Base-by-base conservation (phyloP, 2,888 invertebrate species). In the Philereme vetulata region DNA sequence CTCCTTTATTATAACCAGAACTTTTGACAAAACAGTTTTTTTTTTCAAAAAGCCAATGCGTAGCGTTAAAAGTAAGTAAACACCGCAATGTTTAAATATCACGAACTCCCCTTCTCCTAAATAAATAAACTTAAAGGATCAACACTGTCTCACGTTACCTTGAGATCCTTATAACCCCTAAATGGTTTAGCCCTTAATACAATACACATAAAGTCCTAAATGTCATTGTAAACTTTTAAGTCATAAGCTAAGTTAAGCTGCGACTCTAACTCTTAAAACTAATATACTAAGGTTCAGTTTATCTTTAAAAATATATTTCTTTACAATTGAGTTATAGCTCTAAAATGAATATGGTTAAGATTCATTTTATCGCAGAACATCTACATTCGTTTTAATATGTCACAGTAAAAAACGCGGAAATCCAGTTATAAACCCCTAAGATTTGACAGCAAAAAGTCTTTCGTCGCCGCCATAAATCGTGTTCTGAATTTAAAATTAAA, bases 401-500 rank as follows among this genome's bases (percentile, higher is more conserved):
- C 38, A 54, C 7, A 47, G 54, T 53, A 57, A 66, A 74, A 66
- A 72, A 72, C 65, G 56, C 63, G 76, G 68, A 75, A 64, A 75
- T 71, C 65, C 65, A 70, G 64, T 71, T 73, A 70, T 62, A 56
- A 64, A 69, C 64, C 68, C 64, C 62, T 51, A 64, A 67, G 59
- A 71, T 67, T 67, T 65, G 57, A 56, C 58, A 49, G 68, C 71
- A 77, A 74, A 78, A 74, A 74, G 50, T 74, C 64, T 68, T 69
- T 72, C 71, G 71, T 61, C 71, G 53, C 40, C 40, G 58, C 60
- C 67, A 72, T 76, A 78, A 77, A 75, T 75, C 71, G 68, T 68
- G 67, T 65, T 63, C 61, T 48, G 67, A 61, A 67, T 71, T 64
- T 64, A 56, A 68, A 70, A 66, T 69, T 68, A 59, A 67, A 66